A percentile compares a stretch with the other conserved stretches of the same genome.
Evolutionary conservation across 2,888 invertebrate genomes (phyloP).

Genomic region (Limnephilus rhombicus): DNA sequence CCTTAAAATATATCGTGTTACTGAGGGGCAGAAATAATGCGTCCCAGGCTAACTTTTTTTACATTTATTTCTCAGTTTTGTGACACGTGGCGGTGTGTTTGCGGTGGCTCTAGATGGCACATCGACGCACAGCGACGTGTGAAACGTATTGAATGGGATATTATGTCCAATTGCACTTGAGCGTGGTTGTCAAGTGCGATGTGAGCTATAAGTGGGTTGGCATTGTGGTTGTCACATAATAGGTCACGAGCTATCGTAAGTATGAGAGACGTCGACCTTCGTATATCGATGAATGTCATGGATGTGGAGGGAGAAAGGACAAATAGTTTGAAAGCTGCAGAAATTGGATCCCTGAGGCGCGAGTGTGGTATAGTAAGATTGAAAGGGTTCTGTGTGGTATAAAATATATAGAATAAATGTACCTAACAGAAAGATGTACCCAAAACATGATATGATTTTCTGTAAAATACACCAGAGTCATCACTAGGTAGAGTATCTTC

Average conservation of each 20-base stretch:
- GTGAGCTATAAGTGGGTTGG: not conserved
- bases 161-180: not conserved
- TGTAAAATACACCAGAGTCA: no score
- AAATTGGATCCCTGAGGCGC: not conserved
- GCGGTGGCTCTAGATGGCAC: not conserved
- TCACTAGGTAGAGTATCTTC: no score
- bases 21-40: conserved; percentile 23
- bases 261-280: not conserved
- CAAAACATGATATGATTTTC: no score
- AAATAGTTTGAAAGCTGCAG: not conserved
- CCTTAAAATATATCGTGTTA: conserved; percentile 25
- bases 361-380: not conserved
- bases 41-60: conserved; percentile 13
- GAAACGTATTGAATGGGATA: not conserved
- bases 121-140: conserved; percentile 12
- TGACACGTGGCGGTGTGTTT: conserved; percentile 30
- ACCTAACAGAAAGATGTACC: no score
- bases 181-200: not conserved
- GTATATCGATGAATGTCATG: not conserved
- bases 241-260: not conserved
- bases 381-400: not conserved
- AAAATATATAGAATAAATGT: no score
- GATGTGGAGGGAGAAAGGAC: not conserved
- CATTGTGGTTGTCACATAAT: not conserved
- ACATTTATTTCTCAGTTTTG: not conserved